These are phyloP conservation scores for Lepus townsendii DNA, from an alignment of 2,797 vertebrate genomes.

Conservation along the genomic window DNA sequence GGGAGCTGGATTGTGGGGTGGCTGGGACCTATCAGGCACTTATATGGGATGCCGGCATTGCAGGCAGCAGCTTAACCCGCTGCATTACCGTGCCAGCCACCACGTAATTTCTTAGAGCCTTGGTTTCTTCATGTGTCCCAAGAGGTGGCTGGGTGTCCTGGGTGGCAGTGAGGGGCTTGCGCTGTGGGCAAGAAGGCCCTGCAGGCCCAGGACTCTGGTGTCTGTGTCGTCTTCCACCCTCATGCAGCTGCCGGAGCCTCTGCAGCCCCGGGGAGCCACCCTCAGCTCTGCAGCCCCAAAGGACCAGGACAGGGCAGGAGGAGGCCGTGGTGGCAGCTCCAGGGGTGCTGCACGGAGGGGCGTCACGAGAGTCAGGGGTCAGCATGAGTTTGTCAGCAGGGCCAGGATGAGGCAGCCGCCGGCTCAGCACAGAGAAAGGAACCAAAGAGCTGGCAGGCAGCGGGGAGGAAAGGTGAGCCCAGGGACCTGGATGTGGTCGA, in stretches of 20 bases:
- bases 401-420: background rate
- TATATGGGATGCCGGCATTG: no score
- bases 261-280: fast-evolving
- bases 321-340: no score
- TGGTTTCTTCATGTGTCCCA: background rate
- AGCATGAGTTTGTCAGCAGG: background rate
- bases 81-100: no score
- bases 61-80: no score
- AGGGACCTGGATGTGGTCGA: background rate
- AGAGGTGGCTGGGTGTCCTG: background rate
- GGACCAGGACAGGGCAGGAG: background rate
- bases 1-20: no score
- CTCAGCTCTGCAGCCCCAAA: background rate
- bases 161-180: no score
- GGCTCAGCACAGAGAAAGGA: background rate
- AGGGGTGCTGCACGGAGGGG: fast-evolving
- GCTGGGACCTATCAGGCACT: no score
- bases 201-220: background rate
- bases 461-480: background rate
- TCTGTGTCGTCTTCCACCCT: background rate
- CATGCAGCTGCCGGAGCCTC: background rate
- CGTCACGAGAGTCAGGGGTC: background rate
- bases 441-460: background rate
- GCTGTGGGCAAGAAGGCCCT: background rate
- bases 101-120: background rate